These are phyloP conservation scores for Pseudococcus jackbeardsleyi DNA, from an alignment of 2,888 invertebrate species.

Conservation along the genomic window DNA sequence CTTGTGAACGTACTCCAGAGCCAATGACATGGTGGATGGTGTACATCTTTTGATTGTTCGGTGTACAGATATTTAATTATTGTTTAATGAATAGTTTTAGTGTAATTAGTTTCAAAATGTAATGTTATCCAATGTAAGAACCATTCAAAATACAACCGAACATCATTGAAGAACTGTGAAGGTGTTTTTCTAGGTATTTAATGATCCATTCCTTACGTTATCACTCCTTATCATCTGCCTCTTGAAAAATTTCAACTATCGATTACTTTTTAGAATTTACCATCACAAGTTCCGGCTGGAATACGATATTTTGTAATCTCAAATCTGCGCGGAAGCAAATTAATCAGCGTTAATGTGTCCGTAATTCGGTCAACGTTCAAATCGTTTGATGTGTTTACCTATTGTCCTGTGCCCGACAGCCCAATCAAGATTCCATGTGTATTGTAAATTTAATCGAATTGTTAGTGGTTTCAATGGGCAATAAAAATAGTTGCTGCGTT, in stretches of 20 bases:
- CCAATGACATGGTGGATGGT: too few species aligned
- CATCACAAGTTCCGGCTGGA: not conserved
- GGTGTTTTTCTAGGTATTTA: not conserved
- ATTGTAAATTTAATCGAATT: slow-evolving; percentile 53
- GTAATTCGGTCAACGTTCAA: not conserved
- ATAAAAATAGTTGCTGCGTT: slow-evolving; percentile 85
- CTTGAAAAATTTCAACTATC: not conserved
- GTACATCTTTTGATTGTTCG: too few species aligned
- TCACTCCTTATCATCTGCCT: slow-evolving; percentile 13
- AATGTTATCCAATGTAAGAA: not conserved
- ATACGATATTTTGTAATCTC: not conserved
- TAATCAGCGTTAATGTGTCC: not conserved
- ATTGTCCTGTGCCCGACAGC: not conserved
- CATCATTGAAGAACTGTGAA: not conserved
- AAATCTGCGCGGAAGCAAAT: not conserved
- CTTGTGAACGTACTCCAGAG: too few species aligned
- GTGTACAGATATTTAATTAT: slow-evolving; percentile 17
- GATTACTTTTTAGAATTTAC: not conserved
- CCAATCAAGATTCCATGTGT: slow-evolving; percentile 62
- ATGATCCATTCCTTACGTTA: not conserved
- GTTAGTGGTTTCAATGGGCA: slow-evolving; percentile 76
- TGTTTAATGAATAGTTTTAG: not conserved
- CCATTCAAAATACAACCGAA: not conserved
- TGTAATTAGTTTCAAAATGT: not conserved
- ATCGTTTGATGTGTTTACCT: not conserved